Evolutionary conservation across 2,888 invertebrate genomes (phyloP).

Genomic region (Zaprionus obscuricornis): DNA sequence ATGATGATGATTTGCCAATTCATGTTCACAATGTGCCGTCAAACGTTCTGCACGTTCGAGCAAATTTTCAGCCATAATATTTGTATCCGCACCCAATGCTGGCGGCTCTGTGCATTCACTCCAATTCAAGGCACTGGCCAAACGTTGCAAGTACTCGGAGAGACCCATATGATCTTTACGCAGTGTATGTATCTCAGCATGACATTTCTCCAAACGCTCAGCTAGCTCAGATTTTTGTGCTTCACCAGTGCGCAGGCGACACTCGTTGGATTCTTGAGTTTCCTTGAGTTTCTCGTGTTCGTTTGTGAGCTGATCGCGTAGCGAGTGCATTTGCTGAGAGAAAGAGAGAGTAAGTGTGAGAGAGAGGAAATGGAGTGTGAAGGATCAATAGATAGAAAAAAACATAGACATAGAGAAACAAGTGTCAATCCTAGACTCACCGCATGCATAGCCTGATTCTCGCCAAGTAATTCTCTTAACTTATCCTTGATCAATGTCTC

Average conservation of each 20-base stretch:
- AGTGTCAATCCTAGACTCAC: slow-evolving; percentile 85
- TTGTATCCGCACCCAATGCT: slow-evolving; percentile 81
- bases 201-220: slow-evolving; percentile 90
- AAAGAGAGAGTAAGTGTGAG: background rate
- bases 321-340: slow-evolving; percentile 88
- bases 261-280: slow-evolving; percentile 86
- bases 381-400: background rate
- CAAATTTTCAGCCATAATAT: slow-evolving; percentile 88
- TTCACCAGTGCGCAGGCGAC: slow-evolving; percentile 87
- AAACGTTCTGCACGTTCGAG: slow-evolving; percentile 92
- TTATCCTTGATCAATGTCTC: slow-evolving; percentile 92
- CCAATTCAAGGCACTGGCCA: slow-evolving; percentile 89
- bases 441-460: slow-evolving; percentile 90
- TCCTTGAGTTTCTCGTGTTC: slow-evolving; percentile 88
- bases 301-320: slow-evolving; percentile 90
- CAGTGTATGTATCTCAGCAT: slow-evolving; percentile 89
- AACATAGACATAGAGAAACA: too few species aligned
- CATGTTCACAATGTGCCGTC: slow-evolving; percentile 78
- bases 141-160: slow-evolving; percentile 91
- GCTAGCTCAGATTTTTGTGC: slow-evolving; percentile 89
- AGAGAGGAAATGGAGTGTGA: background rate
- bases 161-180: slow-evolving; percentile 84
- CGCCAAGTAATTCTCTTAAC: slow-evolving; percentile 89
- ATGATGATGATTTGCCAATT: slow-evolving; percentile 37
- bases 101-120: slow-evolving; percentile 82